Base-by-base conservation (phyloP, 2,113 vertebrate species). In the Vulpes lagopus region DNA sequence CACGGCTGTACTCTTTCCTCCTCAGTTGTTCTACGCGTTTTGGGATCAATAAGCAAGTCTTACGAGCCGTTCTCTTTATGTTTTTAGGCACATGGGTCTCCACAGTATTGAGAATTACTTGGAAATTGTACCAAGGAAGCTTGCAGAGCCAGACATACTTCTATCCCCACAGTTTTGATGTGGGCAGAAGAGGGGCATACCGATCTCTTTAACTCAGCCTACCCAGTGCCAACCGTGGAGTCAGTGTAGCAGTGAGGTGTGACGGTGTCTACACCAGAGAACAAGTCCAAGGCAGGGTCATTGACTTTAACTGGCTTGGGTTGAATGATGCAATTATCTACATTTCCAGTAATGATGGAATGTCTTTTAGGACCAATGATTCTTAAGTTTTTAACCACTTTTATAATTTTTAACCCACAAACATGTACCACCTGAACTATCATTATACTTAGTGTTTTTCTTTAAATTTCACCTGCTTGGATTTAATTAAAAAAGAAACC, bases 211-310 rank as follows among this genome's bases (percentile, higher is more conserved):
- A 81, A 71, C 27, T 59, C 55, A 35, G 67, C 35, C 59, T n/a
- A 17, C 16, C 5, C 1, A 27, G 82, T 0, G 3, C 9, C 19
- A 27, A 38, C n/a, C 0, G 1, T 38, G 32, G 15, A 49, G 65
- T 23, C 67, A 35, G 22, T 2, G 2, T 8, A 1, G 43, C 1
- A 1, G 49, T 27, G 25, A 5, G 65, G 65, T 20, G 71, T 65
- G 35, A 27, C 30, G 30, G 83, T 35, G 32, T 64, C 83, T 35
- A 59, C n/a, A 17, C 80, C 67, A 64, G 71, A n/a, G 30, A 35
- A 19, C 2, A 20, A 80, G 16, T 53, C 38, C 30, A 16, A 51
- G 55, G 15, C 15, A 25, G 43, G 43, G 32, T 53, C 71, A 6
- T 62, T 35, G 35, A 38, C 57, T 93, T 51, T 84, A 53, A 38